Base-by-base conservation (phyloP, 2,113 vertebrate genomes). In the Tympanuchus pallidicinctus region DNA sequence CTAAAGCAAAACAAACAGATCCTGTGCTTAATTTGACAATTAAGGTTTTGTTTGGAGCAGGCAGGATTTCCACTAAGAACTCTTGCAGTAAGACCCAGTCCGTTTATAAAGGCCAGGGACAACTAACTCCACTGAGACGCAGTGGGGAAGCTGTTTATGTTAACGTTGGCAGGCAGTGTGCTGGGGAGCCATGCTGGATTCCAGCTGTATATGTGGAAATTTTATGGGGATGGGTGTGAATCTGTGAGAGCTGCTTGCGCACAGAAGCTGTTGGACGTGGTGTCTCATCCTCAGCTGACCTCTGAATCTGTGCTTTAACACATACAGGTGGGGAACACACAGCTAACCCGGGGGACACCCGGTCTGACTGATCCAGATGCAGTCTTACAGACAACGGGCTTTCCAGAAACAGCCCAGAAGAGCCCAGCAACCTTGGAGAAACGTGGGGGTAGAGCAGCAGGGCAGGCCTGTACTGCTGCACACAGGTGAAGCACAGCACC, bases 291-390 rank as follows among this genome's bases (percentile, higher is more conserved):
- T 38, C 60, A 24, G 71, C 43, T 17, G 85, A 47, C 34, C 61
- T 60, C 74, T 13, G 19, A 24, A 22, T 3, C 34, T 1, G 40
- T 16, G 60, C 10, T 32, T 0, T 1, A 30, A 22, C 5, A 2
- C 28, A 11, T 61, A 18, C 1, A 2, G 0, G 47, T 1, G 21
- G 59, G 24, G 45, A 47, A 10, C 22, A 0, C 16, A 12, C 11
- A 6, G 2, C 20, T 64, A 4, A 0, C 0, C 0, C 0, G 13
- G 0, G 5, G 34, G 34, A 34, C 34, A 34, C 57, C 2, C 30
- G 2, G 61, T 24, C 50, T 25, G 34, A 66, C 24, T 28, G 4
- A 8, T 1, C 5, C 48, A 6, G 2, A 6, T 5, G 12, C 4
- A 8, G 27, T 12, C 57, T 17, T 0, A 13, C 0, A 1, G 61